These are phyloP conservation scores for Callimorpha dominula DNA, from an alignment of 2,888 invertebrate species.

Conservation along the genomic window DNA sequence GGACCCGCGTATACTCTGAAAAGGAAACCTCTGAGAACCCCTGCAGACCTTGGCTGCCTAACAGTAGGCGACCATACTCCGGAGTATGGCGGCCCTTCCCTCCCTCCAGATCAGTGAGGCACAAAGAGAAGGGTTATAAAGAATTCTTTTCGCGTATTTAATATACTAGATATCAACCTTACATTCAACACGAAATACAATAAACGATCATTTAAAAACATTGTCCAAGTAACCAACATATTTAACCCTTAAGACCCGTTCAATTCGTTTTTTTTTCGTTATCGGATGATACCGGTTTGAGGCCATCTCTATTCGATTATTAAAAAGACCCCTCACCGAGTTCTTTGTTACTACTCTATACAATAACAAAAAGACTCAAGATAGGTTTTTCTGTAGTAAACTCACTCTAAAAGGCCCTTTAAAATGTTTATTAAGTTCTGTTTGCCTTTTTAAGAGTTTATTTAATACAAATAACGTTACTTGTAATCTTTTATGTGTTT, in stretches of 20 bases:
- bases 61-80: too few relatives aligned
- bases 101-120: too few relatives aligned
- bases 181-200: not conserved
- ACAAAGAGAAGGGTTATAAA: too few relatives aligned
- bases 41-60: too few relatives aligned
- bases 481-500: too few relatives aligned
- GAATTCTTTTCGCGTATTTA: too few relatives aligned
- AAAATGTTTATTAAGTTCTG: not conserved
- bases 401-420: not conserved
- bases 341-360: slow-evolving; percentile 17
- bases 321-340: not conserved
- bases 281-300: slow-evolving; percentile 6
- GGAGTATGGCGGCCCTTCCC: too few relatives aligned
- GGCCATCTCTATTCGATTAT: slow-evolving; percentile 7
- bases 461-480: slow-evolving; percentile 26
- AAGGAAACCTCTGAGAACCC: too few relatives aligned
- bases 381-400: not conserved
- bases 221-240: not conserved
- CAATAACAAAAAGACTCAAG: slow-evolving; percentile 7
- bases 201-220: not conserved
- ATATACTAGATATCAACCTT: too few relatives aligned
- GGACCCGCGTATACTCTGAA: too few relatives aligned
- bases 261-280: not conserved
- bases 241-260: slow-evolving; percentile 6
- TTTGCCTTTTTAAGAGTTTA: not conserved